Percentiles rank a stretch among this genome's conserved stretches.
phyloP scores from a whole-genome alignment of 2,113 vertebrate genomes.

The Sarotherodon lohbergeri region DNA sequence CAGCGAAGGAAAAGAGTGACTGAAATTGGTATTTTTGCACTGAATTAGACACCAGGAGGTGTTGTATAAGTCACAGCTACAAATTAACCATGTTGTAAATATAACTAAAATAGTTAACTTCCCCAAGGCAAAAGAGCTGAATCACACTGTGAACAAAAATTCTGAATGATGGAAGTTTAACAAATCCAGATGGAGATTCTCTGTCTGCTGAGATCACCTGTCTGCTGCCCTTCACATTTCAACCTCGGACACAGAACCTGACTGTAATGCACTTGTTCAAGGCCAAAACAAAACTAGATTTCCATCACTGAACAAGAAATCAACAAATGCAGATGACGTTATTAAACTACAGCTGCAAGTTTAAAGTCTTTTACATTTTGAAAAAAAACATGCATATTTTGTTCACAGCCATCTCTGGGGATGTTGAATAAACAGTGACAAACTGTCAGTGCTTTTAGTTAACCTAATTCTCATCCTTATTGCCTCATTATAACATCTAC shows the following conservation, averaged over 20 bases:
- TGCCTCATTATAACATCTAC: background rate
- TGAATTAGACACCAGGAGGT: background rate
- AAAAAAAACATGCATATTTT: background rate
- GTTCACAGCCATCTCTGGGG: background rate
- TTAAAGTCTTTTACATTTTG: background rate
- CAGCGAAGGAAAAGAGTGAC: background rate
- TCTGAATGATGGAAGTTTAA: background rate
- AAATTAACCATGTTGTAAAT: background rate
- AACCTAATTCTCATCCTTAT: background rate
- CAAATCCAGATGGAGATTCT: background rate
- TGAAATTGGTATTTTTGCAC: background rate
- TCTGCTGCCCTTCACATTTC: background rate
- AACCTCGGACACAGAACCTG: background rate
- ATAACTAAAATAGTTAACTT: background rate
- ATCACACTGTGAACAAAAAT: fast-evolving
- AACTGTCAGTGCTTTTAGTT: fast-evolving
- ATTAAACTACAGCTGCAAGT: background rate
- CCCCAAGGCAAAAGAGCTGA: fast-evolving
- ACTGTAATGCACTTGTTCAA: background rate
- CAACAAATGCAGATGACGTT: background rate
- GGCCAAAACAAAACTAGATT: background rate
- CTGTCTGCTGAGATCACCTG: background rate
- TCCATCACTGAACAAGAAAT: background rate
- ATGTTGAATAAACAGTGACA: background rate
- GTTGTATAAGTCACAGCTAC: background rate